Evolutionary conservation across 2,797 vertebrate species (phyloP).

Genomic region (Malurus leucopterus): DNA sequence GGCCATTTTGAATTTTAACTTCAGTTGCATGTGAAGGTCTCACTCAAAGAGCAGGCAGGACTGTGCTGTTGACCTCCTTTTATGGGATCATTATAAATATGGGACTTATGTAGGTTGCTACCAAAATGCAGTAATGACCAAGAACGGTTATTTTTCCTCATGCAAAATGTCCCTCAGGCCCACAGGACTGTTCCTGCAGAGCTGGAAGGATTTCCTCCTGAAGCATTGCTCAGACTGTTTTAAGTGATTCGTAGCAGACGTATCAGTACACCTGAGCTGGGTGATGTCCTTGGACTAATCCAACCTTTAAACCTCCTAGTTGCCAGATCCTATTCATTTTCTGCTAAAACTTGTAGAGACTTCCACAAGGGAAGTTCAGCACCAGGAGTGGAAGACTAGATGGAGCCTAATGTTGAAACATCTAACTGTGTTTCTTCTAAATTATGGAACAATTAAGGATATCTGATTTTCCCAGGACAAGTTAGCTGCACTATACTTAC

Average conservation of each 20-base stretch:
- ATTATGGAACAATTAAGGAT: background rate
- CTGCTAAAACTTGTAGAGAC: background rate
- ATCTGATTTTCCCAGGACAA: background rate
- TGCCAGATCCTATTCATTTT: background rate
- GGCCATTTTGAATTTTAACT: background rate
- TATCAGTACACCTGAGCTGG: background rate
- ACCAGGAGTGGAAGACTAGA: background rate
- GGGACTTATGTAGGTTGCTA: background rate
- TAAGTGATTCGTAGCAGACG: background rate
- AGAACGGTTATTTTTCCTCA: background rate
- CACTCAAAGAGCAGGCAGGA: background rate
- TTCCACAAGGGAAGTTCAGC: background rate
- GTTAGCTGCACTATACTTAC: background rate
- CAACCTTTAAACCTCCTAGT: background rate
- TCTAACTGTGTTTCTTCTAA: background rate
- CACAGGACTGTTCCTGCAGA: background rate
- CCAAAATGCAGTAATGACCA: background rate
- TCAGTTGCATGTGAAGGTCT: background rate
- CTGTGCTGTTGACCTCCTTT: background rate
- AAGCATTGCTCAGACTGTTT: background rate
- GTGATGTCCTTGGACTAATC: background rate
- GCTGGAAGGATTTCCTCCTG: background rate
- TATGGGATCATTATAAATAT: background rate
- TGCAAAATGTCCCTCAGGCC: background rate
- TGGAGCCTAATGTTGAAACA: background rate